These are phyloP conservation scores for Drosophila miranda DNA, from an alignment of 1,140 invertebrate genomes.

Conservation along the genomic window DNA sequence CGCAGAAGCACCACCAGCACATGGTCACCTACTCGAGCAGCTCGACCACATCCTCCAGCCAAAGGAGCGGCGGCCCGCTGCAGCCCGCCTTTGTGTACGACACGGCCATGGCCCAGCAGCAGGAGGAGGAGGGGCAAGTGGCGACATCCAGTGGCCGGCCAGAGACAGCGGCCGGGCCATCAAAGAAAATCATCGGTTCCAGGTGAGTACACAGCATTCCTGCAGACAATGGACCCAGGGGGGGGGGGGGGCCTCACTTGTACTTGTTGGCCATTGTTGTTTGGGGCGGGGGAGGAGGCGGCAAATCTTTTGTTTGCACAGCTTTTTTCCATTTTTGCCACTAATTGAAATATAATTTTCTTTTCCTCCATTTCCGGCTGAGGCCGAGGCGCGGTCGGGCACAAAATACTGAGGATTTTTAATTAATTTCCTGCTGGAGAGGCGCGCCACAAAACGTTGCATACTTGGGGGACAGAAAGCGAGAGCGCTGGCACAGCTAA, in stretches of 20 bases:
- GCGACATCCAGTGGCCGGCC: constrained; percentile 4
- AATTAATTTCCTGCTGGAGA: constrained; percentile 65
- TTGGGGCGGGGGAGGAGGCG: constrained; percentile 1
- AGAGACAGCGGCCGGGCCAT: constrained; percentile 44
- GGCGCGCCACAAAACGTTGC: constrained; percentile 31
- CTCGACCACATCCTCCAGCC: constrained; percentile 63
- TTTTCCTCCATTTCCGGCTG: constrained; percentile 25
- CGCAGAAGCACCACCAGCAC: constrained; percentile 26
- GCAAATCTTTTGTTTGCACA: constrained; percentile 73
- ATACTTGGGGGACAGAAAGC: constrained; percentile 54
- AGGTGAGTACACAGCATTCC: constrained; percentile 67
- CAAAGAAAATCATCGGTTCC: constrained; percentile 81
- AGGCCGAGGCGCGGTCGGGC: too few relatives aligned
- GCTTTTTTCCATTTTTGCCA: constrained; percentile 74
- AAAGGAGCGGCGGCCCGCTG: constrained; percentile 28
- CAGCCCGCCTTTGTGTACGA: constrained; percentile 73
- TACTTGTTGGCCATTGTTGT: constrained; percentile 45
- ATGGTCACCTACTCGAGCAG: constrained; percentile 71
- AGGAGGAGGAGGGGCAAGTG: constrained; percentile 1
- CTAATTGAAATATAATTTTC: constrained; percentile 78
- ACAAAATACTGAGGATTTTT: constrained; percentile 33
- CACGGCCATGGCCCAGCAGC: constrained; percentile 51
- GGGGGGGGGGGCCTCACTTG: not conserved
- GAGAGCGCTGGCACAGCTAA: constrained; percentile 21
- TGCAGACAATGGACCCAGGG: too few relatives aligned